These are phyloP conservation scores for Sabatieria punctata DNA, from an alignment of 2,888 invertebrate genomes.

Conservation along the genomic window DNA sequence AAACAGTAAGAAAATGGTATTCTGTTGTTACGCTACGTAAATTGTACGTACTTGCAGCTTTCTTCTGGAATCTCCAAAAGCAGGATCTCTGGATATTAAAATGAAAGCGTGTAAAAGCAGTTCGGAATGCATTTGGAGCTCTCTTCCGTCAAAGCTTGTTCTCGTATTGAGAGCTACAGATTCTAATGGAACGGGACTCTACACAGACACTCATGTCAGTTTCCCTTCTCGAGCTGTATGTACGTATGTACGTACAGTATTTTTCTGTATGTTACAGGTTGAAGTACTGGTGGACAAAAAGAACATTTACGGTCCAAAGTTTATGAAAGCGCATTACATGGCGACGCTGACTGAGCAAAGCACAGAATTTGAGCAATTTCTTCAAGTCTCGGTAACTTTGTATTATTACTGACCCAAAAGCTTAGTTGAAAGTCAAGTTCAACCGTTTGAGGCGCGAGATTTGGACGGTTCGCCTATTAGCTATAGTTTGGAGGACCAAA, in stretches of 20 bases:
- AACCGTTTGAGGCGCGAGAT: neutral
- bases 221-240: too few relatives aligned
- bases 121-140: neutral
- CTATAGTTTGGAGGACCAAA: neutral
- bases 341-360: neutral
- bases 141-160: neutral
- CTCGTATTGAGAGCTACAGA: neutral
- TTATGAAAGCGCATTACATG: neutral
- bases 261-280: too few relatives aligned
- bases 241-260: too few relatives aligned
- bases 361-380: neutral
- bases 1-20: neutral
- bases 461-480: neutral
- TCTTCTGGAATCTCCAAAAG: neutral
- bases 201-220: neutral
- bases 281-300: too few relatives aligned
- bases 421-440: neutral
- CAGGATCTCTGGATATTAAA: neutral
- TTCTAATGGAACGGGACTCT: neutral
- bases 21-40: neutral
- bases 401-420: neutral
- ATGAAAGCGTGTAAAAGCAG: neutral
- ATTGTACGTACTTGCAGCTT: neutral
- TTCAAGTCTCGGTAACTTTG: neutral
- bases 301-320: neutral